Percentiles rank a stretch among this genome's conserved stretches.
Conservation (phyloP, 1,140 invertebrate genomes). For the honey bee (Apis mellifera) region Amel_HAv3.1 CM009935.2:217001-217500, state of each 20-base stretch:
- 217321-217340: constrained; percentile 88
- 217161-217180: neutral
- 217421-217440: neutral
- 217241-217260: constrained; percentile 87
- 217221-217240: constrained; percentile 74
- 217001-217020: constrained; percentile 78
- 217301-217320: constrained; percentile 88
- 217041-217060: constrained; percentile 72
- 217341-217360: constrained; percentile 85
- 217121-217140: neutral
- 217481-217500: constrained; percentile 89
- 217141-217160: neutral
- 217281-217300: constrained; percentile 89
- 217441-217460: constrained; percentile 2
- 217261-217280: constrained; percentile 90
- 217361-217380: constrained; percentile 83
- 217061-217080: constrained; percentile 67
- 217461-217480: constrained; percentile 4
- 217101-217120: constrained; percentile 21
- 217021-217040: constrained; percentile 76
- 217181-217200: neutral
- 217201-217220: constrained; percentile 21
- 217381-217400: constrained; percentile 18
- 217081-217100: constrained; percentile 71
- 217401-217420: neutral